A percentile compares a stretch with the other conserved stretches of the same genome.
phyloP scores from a whole-genome alignment of 2,797 vertebrate species.

The Macropodus opercularis region DNA sequence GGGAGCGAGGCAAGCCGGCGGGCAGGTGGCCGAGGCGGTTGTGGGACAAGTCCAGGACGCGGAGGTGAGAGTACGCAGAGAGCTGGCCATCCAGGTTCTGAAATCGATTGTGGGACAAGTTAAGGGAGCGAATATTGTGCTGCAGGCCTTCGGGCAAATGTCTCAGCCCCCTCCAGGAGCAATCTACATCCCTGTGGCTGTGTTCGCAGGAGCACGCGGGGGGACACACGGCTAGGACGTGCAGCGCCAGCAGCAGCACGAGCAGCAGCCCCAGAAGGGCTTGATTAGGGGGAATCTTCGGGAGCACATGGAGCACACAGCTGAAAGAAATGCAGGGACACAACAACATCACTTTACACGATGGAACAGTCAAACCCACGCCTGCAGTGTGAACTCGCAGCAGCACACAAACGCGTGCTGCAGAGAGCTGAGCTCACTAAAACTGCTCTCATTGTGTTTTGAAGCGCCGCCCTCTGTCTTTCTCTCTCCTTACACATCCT shows the following conservation, averaged over 20 bases:
- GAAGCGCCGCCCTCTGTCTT: slow-evolving; percentile 21
- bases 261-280: slow-evolving; percentile 79
- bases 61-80: slow-evolving; percentile 88
- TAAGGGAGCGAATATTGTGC: slow-evolving; percentile 90
- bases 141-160: slow-evolving; percentile 88
- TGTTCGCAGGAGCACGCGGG: slow-evolving; percentile 87
- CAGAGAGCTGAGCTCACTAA: slow-evolving; percentile 29
- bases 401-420: slow-evolving; percentile 25
- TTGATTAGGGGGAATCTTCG: slow-evolving; percentile 50
- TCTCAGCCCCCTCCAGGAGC: slow-evolving; percentile 89
- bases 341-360: slow-evolving; percentile 39
- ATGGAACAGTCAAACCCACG: too few species aligned
- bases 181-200: slow-evolving; percentile 92
- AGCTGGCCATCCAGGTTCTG: slow-evolving; percentile 87
- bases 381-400: slow-evolving; percentile 16
- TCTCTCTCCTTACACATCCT: slow-evolving; percentile 1
- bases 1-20: slow-evolving; percentile 87
- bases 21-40: slow-evolving; percentile 89
- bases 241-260: slow-evolving; percentile 68
- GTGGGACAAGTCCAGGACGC: slow-evolving; percentile 90
- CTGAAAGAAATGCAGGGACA: slow-evolving; percentile 41
- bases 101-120: slow-evolving; percentile 92
- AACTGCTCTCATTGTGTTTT: slow-evolving; percentile 12
- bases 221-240: slow-evolving; percentile 85
- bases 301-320: slow-evolving; percentile 67